Conservation (phyloP, 2,888 invertebrate genomes). For the Nomada fabriciana region DNA sequence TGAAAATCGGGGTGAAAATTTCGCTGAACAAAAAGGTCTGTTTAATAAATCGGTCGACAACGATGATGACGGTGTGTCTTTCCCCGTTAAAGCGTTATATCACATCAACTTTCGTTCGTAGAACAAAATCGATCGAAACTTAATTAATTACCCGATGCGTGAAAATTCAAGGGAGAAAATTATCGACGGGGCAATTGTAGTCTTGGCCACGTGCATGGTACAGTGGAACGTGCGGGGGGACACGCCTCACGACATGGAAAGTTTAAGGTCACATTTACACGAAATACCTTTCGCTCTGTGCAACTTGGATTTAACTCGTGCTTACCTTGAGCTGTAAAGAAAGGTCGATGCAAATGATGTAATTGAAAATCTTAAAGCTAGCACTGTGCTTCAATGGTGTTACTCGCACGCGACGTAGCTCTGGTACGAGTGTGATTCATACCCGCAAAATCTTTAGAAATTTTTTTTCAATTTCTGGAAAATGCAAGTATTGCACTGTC, state of each 20-base stretch:
- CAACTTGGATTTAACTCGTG: conserved; percentile 57
- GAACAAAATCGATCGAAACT: conserved; percentile 11
- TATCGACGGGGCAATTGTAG: conserved; percentile 27
- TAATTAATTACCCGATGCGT: background rate
- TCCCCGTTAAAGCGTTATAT: no score
- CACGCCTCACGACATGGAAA: conserved; percentile 61
- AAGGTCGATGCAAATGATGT: conserved; percentile 68
- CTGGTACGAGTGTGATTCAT: background rate
- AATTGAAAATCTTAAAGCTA: conserved; percentile 60
- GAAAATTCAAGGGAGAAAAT: conserved; percentile 36
- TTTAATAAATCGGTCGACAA: conserved; percentile 8
- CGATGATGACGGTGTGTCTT: background rate
- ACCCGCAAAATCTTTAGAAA: background rate
- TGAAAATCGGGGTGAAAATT: conserved; percentile 11
- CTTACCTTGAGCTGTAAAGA: conserved; percentile 67
- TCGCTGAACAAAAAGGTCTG: conserved; percentile 4
- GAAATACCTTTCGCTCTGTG: conserved; percentile 63
- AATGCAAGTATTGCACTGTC: background rate
- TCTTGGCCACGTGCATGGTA: conserved; percentile 53
- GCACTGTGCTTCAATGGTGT: background rate
- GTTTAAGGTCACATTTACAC: conserved; percentile 71
- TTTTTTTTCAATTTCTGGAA: background rate
- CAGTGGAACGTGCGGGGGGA: conserved; percentile 41
- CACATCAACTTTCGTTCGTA: background rate
- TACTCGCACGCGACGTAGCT: background rate